Conservation (phyloP, 2,113 vertebrate species). For the Onychostruthus taczanowskii region DNA sequence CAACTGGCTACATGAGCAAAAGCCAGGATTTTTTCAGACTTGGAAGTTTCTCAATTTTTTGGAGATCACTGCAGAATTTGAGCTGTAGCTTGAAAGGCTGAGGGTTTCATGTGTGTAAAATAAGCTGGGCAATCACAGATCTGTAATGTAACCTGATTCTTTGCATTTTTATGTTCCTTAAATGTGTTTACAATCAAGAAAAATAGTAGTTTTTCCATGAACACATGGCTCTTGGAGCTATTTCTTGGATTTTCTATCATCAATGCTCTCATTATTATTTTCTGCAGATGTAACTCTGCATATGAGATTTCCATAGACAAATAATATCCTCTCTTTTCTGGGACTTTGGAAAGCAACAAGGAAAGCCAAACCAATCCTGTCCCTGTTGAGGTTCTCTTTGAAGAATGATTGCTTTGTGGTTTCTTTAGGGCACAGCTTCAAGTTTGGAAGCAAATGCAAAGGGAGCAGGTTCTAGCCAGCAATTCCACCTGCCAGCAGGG, state of each 20-base stretch:
- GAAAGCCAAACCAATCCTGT: not conserved
- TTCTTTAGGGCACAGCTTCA: slow-evolving; percentile 14
- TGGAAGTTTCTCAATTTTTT: not conserved
- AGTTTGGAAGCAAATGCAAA: slow-evolving; percentile 26
- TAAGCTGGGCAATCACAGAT: not conserved
- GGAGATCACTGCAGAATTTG: not conserved
- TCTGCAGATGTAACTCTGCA: not conserved
- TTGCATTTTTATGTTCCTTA: not conserved
- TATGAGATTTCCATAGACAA: not conserved
- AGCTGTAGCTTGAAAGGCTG: not conserved
- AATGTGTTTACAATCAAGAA: not conserved
- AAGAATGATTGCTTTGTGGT: slow-evolving; percentile 32
- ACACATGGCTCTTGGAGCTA: not conserved
- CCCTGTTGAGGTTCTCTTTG: not conserved
- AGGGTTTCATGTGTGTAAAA: not conserved
- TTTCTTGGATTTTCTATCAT: not conserved
- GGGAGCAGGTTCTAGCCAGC: not conserved
- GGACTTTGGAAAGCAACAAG: not conserved
- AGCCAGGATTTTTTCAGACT: not conserved
- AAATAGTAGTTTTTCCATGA: not conserved
- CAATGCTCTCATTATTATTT: not conserved
- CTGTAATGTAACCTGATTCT: not conserved
- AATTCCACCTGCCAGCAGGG: slow-evolving; percentile 16
- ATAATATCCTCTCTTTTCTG: slow-evolving; percentile 19
- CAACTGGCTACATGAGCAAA: not conserved